Percentiles rank a stretch among this genome's conserved stretches.
These are phyloP conservation scores for Emydura subglobosa DNA, from an alignment of 2,113 vertebrate species.

Conservation along the genomic window DNA sequence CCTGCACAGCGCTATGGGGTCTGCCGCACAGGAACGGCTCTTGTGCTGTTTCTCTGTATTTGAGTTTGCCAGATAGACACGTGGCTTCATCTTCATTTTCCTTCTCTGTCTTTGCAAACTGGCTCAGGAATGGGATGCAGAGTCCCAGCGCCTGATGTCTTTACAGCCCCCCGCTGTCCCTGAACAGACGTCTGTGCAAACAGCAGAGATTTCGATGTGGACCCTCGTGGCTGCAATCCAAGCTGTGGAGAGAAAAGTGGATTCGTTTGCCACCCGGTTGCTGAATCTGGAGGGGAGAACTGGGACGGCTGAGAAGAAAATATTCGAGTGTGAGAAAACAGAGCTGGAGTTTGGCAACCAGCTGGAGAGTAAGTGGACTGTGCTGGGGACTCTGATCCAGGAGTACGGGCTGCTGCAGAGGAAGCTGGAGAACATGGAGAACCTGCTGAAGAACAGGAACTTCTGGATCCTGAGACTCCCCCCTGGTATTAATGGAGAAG, in stretches of 20 bases:
- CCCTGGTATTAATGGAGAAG: background rate
- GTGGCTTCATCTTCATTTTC: background rate
- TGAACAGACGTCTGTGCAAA: background rate
- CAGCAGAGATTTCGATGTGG: background rate
- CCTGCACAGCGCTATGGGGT: background rate
- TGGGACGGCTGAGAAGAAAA: background rate
- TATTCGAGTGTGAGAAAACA: background rate
- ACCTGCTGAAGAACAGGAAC: background rate
- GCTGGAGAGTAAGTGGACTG: conserved; percentile 29
- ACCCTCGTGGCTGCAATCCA: background rate
- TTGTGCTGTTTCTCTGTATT: background rate
- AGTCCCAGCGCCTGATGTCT: conserved; percentile 30
- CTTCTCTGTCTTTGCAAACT: conserved; percentile 12
- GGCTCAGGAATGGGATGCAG: conserved; percentile 60
- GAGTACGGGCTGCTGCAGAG: background rate
- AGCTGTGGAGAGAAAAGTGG: conserved; percentile 6
- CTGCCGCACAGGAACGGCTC: background rate
- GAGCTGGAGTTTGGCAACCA: background rate
- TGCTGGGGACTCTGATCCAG: conserved; percentile 24
- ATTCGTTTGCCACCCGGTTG: background rate
- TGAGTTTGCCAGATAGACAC: background rate
- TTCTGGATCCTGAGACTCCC: background rate
- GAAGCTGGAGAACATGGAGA: background rate
- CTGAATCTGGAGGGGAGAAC: background rate
- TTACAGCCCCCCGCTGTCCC: background rate